Evolutionary conservation across 2,888 invertebrate genomes (phyloP).

Genomic region (Diogma glabrata): DNA sequence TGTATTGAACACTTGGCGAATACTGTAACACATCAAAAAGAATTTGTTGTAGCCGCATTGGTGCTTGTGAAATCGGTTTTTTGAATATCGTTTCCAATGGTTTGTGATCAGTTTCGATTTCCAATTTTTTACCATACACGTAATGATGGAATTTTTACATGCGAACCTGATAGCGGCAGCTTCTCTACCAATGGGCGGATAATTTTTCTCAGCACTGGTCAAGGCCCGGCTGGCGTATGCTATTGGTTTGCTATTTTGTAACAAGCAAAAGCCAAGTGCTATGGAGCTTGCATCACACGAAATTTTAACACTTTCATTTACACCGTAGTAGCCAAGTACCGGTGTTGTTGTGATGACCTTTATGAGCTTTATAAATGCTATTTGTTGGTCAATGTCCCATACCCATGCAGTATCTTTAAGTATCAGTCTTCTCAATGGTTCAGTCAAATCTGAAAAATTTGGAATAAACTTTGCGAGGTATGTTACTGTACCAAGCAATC

Average conservation of each 20-base stretch:
- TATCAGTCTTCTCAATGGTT: not conserved
- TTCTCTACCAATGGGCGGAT: not conserved
- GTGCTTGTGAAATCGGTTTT: not conserved
- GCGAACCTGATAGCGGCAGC: not conserved
- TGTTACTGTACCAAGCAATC: not conserved
- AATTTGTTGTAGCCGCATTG: not conserved
- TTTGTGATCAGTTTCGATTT: not conserved
- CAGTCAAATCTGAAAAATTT: not conserved
- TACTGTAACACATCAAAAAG: not conserved
- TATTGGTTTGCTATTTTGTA: not conserved
- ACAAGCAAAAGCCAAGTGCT: not conserved
- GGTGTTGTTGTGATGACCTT: too few relatives aligned
- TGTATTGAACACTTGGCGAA: conserved; percentile 1
- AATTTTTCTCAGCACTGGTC: not conserved
- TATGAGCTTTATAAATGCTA: too few relatives aligned
- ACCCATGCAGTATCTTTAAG: too few relatives aligned
- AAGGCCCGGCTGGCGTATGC: too few relatives aligned
- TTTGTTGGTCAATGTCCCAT: too few relatives aligned
- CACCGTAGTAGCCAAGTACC: too few relatives aligned
- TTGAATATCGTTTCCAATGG: not conserved
- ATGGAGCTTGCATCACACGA: not conserved
- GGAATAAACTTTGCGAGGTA: not conserved
- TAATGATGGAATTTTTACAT: too few relatives aligned
- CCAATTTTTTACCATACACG: too few relatives aligned
- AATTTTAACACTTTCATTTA: conserved; percentile 1